Percentiles rank a stretch among this genome's conserved stretches.
These are phyloP conservation scores for Sebastes aleutianus DNA, from an alignment of 2,797 vertebrate genomes.

Conservation along the genomic window DNA sequence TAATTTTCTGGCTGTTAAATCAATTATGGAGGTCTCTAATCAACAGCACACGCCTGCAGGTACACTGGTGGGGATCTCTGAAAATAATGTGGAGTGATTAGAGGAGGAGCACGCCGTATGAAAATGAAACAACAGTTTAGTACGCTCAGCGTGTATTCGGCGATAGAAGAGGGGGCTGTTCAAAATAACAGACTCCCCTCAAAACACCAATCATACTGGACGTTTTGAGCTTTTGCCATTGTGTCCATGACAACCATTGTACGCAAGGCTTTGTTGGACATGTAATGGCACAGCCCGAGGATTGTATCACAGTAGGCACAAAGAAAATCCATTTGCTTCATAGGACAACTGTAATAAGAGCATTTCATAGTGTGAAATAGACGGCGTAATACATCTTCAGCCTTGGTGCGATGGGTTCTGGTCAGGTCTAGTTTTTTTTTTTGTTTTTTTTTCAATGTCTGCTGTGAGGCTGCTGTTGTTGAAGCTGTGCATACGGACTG, in stretches of 20 bases:
- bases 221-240: conserved; percentile 10
- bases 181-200: background rate
- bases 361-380: conserved; percentile 38
- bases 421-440: conserved; percentile 6
- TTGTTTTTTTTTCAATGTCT: background rate
- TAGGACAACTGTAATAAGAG: conserved; percentile 27
- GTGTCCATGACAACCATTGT: conserved; percentile 65
- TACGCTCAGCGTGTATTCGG: background rate
- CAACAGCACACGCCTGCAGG: conserved; percentile 45
- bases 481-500: conserved; percentile 3
- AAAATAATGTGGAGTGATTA: conserved; percentile 51
- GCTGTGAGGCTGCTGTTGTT: conserved; percentile 7
- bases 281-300: conserved; percentile 49
- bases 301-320: conserved; percentile 43
- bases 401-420: conserved; percentile 30
- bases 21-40: conserved; percentile 53
- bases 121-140: conserved; percentile 25
- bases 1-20: conserved; percentile 52
- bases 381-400: conserved; percentile 28
- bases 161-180: background rate
- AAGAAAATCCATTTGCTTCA: conserved; percentile 56
- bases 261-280: conserved; percentile 25
- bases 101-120: conserved; percentile 13
- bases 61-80: conserved; percentile 32
- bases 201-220: conserved; percentile 10